A percentile compares a stretch with the other conserved stretches of the same genome.
Evolutionary conservation across 2,888 invertebrate genomes (phyloP).

Genomic region (Limnephilus marmoratus): DNA sequence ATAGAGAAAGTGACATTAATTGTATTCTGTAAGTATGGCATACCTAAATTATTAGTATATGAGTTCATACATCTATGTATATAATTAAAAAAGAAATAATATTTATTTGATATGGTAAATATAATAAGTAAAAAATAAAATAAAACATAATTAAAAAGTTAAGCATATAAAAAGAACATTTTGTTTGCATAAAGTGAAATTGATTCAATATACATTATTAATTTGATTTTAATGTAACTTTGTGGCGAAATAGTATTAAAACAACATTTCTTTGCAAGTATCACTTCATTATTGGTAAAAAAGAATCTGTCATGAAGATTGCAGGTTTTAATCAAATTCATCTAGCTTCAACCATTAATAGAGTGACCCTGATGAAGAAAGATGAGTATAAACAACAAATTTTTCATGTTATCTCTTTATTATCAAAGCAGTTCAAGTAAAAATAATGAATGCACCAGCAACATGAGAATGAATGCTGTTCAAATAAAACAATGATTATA

Average conservation of each 20-base stretch:
- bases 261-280: background rate
- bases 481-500: conserved; percentile 16
- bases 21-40: conserved; percentile 62
- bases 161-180: background rate
- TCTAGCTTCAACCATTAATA: conserved; percentile 56
- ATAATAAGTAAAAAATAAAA: conserved; percentile 49
- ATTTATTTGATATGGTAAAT: conserved; percentile 53
- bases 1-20: conserved; percentile 52
- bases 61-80: conserved; percentile 52
- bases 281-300: background rate
- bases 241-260: background rate
- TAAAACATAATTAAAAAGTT: conserved; percentile 4
- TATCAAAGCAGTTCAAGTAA: conserved; percentile 37
- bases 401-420: conserved; percentile 57
- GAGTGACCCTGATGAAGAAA: background rate
- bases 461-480: conserved; percentile 8
- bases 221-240: background rate
- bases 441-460: conserved; percentile 35
- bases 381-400: background rate
- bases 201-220: conserved; percentile 45
- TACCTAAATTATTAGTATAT: conserved; percentile 60
- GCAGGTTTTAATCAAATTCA: background rate
- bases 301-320: background rate
- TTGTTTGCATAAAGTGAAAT: background rate
- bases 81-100: conserved; percentile 42